Conservation (phyloP, 2,888 invertebrate species). For the Euzetes globulus region DNA sequence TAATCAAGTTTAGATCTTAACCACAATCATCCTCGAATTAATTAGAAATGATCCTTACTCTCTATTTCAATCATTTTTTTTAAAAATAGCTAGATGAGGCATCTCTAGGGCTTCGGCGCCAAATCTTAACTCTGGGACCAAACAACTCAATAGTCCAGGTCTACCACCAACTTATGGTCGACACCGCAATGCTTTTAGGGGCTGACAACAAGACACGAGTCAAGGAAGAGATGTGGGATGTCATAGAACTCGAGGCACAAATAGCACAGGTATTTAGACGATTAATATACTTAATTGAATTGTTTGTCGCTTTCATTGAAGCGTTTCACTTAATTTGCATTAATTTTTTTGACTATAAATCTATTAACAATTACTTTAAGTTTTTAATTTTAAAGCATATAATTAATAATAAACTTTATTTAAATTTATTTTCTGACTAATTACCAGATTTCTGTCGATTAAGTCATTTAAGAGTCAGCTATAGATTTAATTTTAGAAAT, state of each 20-base stretch:
- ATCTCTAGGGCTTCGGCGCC: slow-evolving; percentile 64
- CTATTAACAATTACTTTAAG: not conserved
- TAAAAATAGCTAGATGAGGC: slow-evolving; percentile 83
- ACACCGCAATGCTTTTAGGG: slow-evolving; percentile 74
- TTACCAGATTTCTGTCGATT: not conserved
- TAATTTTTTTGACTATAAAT: not conserved
- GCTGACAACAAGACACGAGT: slow-evolving; percentile 61
- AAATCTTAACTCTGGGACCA: slow-evolving; percentile 60
- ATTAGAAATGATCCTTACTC: too few relatives aligned
- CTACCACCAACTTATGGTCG: slow-evolving; percentile 56
- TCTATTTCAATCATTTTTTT: too few relatives aligned
- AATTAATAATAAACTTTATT: not conserved
- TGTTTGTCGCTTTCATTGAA: not conserved
- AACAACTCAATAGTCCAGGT: slow-evolving; percentile 72
- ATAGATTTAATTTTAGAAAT: too few relatives aligned
- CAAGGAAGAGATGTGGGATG: slow-evolving; percentile 56
- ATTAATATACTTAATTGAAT: not conserved
- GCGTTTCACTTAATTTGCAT: too few relatives aligned
- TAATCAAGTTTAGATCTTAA: too few relatives aligned
- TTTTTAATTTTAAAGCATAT: not conserved
- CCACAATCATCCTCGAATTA: too few relatives aligned
- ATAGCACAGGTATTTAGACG: slow-evolving; percentile 61
- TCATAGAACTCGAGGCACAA: slow-evolving; percentile 75
- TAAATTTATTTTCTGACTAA: not conserved
- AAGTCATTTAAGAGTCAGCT: not conserved